Evolutionary conservation across 2,113 vertebrate species (phyloP).

Genomic region (Phainopepla nitens): DNA sequence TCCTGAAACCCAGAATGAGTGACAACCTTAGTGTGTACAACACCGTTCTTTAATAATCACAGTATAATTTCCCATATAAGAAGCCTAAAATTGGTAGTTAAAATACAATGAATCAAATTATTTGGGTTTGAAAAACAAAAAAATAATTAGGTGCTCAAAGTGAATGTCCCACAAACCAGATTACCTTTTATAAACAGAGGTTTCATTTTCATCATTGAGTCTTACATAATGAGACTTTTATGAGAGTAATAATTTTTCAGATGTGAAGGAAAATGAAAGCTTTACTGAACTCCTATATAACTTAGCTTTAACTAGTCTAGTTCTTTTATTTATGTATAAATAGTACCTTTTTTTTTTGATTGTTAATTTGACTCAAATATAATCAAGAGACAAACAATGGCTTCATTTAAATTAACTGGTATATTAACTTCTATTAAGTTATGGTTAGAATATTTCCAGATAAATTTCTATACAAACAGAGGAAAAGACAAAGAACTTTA

Average conservation of each 20-base stretch:
- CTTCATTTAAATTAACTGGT: not conserved
- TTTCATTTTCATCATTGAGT: not conserved
- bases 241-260: not conserved
- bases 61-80: not conserved
- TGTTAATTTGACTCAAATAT: not conserved
- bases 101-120: not conserved
- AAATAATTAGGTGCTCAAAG: not conserved
- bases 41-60: not conserved
- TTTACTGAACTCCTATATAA: not conserved
- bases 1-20: not conserved
- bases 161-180: not conserved
- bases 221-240: not conserved
- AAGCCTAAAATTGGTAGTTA: not conserved
- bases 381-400: not conserved
- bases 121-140: not conserved
- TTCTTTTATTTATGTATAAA: not conserved
- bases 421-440: not conserved
- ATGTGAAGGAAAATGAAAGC: not conserved
- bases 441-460: not conserved
- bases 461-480: not conserved
- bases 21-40: not conserved
- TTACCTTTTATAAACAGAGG: not conserved
- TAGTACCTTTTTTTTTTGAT: accelerated
- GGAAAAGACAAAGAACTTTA: not conserved
- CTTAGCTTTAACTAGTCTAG: not conserved